Base-by-base conservation (phyloP, 2,113 vertebrate species). In the Lepus europaeus region DNA sequence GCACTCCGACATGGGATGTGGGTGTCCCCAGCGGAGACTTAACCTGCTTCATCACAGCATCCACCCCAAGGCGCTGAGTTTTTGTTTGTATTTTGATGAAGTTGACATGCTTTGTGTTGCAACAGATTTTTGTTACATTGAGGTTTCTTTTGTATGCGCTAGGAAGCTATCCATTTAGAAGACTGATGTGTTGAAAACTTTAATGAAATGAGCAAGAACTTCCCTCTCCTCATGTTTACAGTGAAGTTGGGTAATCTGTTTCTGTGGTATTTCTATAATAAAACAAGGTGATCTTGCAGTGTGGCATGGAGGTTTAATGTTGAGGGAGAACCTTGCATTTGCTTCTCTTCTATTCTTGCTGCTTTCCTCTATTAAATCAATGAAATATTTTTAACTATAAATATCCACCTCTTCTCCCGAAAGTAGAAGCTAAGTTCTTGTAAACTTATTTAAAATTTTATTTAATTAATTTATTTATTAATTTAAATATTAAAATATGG, bases 341-440 rank as follows among this genome's bases (percentile, higher is more conserved):
- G 22, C 53, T 61, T 66, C 8, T 84, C 90, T 85, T 51, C 19
- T 33, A 16, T 78, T 56, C 64, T 83, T 84, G 10, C 31, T 16
- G 10, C 22, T 85, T 39, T 36, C 36, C 61, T 87, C 81, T 96
- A 20, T 89, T 80, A 84, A 70, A 51, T 74, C 29, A 39, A 2
- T 90, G 49, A 83, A 56, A 45, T 80, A 7, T 61, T 84, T 89
- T 56, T 49, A 72, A 33, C 11, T 63, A 9, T 68, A 93, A 85
- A 72, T 73, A 63, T 27, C 22, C 5, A 39, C 20, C 20, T 93
- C 27, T 92, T 22, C 25, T 91, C 92, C 86, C 61, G 23, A 78
- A 74, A 76, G 56, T 70, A 29, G 73, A 76, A 78, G 22, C 74
- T 87, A 45, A 86, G 51, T 84, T 93, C 29, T 87, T 4, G 77